Evolutionary conservation across 2,797 vertebrate genomes (phyloP).

Genomic region (Eulemur coronatus): DNA sequence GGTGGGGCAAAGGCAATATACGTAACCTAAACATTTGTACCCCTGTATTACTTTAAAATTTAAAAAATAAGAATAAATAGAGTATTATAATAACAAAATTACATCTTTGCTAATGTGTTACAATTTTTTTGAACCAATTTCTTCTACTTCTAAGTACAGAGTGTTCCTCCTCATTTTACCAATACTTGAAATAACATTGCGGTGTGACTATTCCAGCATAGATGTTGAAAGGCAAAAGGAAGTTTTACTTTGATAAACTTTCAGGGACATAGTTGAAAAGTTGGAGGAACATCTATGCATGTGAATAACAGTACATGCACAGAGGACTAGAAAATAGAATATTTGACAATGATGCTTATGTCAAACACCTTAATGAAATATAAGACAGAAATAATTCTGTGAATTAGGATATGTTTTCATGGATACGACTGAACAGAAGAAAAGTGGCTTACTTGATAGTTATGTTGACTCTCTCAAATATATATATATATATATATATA

Average conservation of each 20-base stretch:
- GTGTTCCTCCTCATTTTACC: background rate
- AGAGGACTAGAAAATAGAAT: background rate
- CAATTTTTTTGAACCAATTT: background rate
- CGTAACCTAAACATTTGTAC: no score
- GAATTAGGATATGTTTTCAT: background rate
- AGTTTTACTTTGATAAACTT: background rate
- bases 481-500: background rate
- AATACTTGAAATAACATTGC: background rate
- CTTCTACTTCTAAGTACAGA: background rate
- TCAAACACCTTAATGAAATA: background rate
- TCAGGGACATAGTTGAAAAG: background rate
- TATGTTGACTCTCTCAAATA: background rate
- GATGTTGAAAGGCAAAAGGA: background rate
- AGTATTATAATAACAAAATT: no score
- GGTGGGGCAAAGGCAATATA: no score
- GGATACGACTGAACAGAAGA: fast-evolving
- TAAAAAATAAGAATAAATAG: no score
- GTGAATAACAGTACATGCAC: background rate
- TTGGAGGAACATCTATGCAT: background rate
- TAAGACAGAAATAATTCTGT: background rate
- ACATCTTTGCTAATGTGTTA: background rate
- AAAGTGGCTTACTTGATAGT: background rate
- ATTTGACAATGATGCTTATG: background rate
- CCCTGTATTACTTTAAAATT: no score
- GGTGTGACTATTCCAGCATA: background rate